phyloP scores from a whole-genome alignment of 2,797 vertebrate species.

The Phataginus tricuspis region DNA sequence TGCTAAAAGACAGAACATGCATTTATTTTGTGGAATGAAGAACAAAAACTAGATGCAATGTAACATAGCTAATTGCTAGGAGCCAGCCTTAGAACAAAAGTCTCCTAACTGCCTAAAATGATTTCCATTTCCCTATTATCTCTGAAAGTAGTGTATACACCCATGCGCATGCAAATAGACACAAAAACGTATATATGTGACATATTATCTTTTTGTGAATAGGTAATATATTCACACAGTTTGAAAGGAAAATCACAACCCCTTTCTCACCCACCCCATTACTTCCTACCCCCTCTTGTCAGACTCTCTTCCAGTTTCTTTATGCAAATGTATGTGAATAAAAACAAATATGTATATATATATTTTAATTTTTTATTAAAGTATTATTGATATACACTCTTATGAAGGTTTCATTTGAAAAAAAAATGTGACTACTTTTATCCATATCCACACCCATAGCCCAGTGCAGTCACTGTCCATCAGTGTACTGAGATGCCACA shows the following conservation, averaged over 20 bases:
- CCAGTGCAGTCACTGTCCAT: no score
- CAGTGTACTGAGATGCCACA: no score
- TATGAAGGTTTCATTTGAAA: no score
- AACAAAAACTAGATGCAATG: background rate
- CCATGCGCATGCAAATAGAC: background rate
- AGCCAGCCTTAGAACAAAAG: background rate
- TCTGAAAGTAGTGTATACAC: background rate
- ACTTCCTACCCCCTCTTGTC: background rate
- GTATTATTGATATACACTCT: no score
- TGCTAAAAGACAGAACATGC: background rate
- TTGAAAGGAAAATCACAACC: background rate
- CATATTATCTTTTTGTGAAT: background rate
- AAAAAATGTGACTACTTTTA: no score
- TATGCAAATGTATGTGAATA: background rate
- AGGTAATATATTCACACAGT: background rate
- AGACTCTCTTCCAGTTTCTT: background rate
- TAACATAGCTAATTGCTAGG: background rate
- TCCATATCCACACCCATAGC: no score
- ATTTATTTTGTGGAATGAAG: constrained; percentile 31
- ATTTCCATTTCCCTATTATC: background rate
- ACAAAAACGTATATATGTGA: background rate
- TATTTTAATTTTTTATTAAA: no score
- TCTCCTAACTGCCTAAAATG: background rate
- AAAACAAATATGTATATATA: background rate
- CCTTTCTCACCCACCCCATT: background rate